A percentile compares a stretch with the other conserved stretches of the same genome.
Conservation (phyloP, 2,797 vertebrate species). For the Vireo griseus region DNA sequence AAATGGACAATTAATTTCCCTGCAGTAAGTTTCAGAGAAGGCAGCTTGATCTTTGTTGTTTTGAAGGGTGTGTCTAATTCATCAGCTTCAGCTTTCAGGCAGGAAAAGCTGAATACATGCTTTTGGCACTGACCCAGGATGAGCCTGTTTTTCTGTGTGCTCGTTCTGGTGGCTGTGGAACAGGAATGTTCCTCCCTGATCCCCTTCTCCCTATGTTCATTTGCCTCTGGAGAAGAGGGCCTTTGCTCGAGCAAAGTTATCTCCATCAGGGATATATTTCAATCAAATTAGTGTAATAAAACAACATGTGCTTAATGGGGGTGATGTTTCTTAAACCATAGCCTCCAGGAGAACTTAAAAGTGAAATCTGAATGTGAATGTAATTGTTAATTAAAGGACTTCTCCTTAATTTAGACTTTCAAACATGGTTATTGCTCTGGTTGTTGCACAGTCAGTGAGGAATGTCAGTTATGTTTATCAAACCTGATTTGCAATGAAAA, state of each 20-base stretch:
- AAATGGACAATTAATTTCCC: conserved; percentile 49
- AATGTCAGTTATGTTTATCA: conserved; percentile 13
- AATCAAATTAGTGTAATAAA: neutral
- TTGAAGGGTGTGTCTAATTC: conserved; percentile 61
- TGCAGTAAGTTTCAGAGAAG: neutral
- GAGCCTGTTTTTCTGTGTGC: neutral
- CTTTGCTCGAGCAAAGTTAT: neutral
- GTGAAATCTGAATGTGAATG: conserved; percentile 64
- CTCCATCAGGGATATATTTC: neutral
- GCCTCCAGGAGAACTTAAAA: conserved; percentile 68
- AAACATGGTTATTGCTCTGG: neutral
- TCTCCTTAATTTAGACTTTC: conserved; percentile 3
- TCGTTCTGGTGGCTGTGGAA: neutral
- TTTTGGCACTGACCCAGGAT: neutral
- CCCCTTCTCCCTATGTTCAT: neutral
- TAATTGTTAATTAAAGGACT: conserved; percentile 61
- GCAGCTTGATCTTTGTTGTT: conserved; percentile 43
- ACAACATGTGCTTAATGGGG: neutral
- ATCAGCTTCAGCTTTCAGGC: conserved; percentile 51
- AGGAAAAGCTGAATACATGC: neutral
- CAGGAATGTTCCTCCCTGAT: neutral
- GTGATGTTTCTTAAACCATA: conserved; percentile 3
- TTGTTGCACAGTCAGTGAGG: neutral
- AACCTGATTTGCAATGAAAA: neutral
- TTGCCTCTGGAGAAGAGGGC: neutral